Percentiles rank a stretch among this genome's conserved stretches.
These are phyloP conservation scores for Helleia helle DNA, from an alignment of 2,888 invertebrate genomes.

Conservation along the genomic window DNA sequence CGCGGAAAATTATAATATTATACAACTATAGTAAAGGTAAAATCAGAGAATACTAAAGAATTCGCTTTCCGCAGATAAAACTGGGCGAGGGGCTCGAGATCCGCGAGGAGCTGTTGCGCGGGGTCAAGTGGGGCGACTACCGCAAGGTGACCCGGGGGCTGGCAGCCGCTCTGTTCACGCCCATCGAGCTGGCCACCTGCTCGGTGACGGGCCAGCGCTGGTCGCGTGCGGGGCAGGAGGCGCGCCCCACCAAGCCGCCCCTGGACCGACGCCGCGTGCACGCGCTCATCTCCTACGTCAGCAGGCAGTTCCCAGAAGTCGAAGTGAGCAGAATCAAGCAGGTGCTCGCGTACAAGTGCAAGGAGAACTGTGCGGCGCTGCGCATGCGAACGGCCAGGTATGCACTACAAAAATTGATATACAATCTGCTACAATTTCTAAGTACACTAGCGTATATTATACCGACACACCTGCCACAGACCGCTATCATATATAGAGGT, in stretches of 20 bases:
- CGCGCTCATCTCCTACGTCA: conserved; percentile 84
- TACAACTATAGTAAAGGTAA: no score
- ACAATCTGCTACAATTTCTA: no score
- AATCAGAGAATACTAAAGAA: no score
- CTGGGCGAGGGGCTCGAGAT: conserved; percentile 83
- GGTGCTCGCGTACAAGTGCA: conserved; percentile 84
- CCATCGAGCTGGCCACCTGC: conserved; percentile 82
- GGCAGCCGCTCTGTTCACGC: conserved; percentile 83
- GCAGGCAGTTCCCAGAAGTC: conserved; percentile 81
- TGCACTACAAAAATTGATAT: no score
- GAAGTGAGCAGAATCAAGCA: conserved; percentile 85
- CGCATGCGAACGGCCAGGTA: conserved; percentile 83
- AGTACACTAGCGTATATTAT: no score
- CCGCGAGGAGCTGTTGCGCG: conserved; percentile 79
- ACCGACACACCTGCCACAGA: no score
- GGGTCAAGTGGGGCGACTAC: conserved; percentile 84
- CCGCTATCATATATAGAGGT: no score
- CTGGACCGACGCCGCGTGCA: conserved; percentile 81
- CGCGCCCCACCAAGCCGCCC: conserved; percentile 83
- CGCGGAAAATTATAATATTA: no score
- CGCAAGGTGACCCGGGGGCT: conserved; percentile 81
- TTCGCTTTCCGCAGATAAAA: conserved; percentile 76
- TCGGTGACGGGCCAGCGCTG: conserved; percentile 84
- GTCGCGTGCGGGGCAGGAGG: conserved; percentile 82
- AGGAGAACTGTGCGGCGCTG: conserved; percentile 83